These are phyloP conservation scores for Leptodactylus fuscus DNA, from an alignment of 2,113 vertebrate species.

Conservation along the genomic window DNA sequence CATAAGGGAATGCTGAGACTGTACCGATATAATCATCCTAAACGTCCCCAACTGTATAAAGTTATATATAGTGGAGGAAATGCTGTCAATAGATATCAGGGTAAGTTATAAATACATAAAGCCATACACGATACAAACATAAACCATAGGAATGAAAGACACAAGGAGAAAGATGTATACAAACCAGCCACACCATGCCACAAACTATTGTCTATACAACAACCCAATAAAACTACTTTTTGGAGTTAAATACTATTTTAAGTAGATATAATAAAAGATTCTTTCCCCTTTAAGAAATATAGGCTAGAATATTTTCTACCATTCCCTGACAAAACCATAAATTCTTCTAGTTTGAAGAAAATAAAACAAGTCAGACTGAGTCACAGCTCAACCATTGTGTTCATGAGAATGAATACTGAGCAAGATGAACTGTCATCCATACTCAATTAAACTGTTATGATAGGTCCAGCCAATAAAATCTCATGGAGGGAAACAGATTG, in stretches of 20 bases:
- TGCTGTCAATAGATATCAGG: no score
- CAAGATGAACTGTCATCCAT: slow-evolving; percentile 59
- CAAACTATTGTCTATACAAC: not conserved
- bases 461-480: slow-evolving; percentile 59
- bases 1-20: no score
- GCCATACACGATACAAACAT: no score
- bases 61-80: no score
- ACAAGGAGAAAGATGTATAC: no score
- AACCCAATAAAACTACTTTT: not conserved
- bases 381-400: slow-evolving; percentile 54
- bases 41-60: no score
- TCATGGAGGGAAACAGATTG: slow-evolving; percentile 59
- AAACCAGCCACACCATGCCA: no score
- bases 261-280: not conserved
- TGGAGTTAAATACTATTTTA: not conserved
- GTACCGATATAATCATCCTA: no score
- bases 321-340: slow-evolving; percentile 49
- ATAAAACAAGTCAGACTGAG: slow-evolving; percentile 49
- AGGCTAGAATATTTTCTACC: slow-evolving; percentile 24
- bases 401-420: slow-evolving; percentile 50
- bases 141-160: no score
- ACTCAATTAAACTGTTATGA: slow-evolving; percentile 61
- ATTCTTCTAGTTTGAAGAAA: slow-evolving; percentile 32
- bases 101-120: no score
- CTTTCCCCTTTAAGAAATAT: slow-evolving; percentile 21